Conservation (phyloP, 2,113 vertebrate species). For the Rhipidura dahli region DNA sequence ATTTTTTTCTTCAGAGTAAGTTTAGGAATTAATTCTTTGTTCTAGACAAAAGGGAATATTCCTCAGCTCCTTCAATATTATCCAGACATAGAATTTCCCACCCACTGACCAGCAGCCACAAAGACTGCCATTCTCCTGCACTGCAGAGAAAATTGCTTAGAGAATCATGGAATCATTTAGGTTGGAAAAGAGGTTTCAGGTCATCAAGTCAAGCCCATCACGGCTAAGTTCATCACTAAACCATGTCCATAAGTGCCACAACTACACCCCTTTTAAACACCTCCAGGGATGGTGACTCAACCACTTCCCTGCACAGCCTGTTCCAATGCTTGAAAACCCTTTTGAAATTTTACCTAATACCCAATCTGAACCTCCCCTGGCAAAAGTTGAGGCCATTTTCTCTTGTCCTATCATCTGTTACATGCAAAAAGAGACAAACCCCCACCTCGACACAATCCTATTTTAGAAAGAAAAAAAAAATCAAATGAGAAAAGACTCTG, state of each 20-base stretch:
- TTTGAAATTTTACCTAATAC: neutral
- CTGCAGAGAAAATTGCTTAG: neutral
- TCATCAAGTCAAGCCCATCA: neutral
- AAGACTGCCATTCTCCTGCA: neutral
- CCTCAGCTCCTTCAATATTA: neutral
- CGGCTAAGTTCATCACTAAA: neutral
- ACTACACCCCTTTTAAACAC: neutral
- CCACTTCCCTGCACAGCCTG: neutral
- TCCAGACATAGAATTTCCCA: neutral
- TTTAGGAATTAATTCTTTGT: neutral
- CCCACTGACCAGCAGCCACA: neutral
- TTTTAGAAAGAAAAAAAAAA: neutral
- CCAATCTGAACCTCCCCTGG: neutral
- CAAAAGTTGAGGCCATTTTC: neutral
- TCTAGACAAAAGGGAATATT: neutral
- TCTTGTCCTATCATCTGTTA: neutral
- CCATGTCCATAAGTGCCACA: neutral
- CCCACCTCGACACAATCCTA: fast-evolving
- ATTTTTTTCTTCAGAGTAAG: neutral
- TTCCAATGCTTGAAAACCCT: neutral
- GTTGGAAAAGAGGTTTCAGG: neutral
- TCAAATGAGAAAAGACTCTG: neutral
- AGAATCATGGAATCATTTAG: neutral
- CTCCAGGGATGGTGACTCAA: neutral
- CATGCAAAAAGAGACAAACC: neutral